Evolutionary conservation across 1,140 invertebrate species (phyloP).

Genomic region (Arctopsyche grandis): DNA sequence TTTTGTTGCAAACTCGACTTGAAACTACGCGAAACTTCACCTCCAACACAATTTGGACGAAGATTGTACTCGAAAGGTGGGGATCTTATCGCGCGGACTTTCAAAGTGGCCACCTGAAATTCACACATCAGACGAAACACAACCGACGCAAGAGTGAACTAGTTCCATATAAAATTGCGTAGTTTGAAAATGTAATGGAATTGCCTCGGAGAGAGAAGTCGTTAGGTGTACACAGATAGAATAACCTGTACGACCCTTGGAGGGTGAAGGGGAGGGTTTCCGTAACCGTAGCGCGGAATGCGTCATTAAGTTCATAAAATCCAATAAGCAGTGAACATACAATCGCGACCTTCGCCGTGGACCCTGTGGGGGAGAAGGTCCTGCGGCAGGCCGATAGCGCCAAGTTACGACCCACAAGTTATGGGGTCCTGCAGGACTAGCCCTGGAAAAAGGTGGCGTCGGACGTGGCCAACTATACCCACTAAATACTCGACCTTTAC

Average conservation of each 20-base stretch:
- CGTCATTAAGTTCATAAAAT: conserved; percentile 53
- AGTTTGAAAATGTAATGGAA: neutral
- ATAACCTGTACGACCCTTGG: neutral
- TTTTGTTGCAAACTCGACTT: conserved; percentile 52
- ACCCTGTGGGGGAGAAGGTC: conserved; percentile 8
- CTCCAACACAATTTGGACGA: conserved; percentile 48
- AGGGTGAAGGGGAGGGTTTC: neutral
- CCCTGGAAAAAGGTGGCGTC: conserved; percentile 13
- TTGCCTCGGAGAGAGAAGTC: neutral
- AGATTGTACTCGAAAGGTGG: conserved; percentile 47
- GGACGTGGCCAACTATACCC: conserved; percentile 26
- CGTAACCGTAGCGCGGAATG: conserved; percentile 38
- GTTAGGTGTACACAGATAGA: neutral
- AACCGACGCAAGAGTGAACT: neutral
- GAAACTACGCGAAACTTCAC: conserved; percentile 49
- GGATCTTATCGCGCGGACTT: conserved; percentile 29
- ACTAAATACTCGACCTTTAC: conserved; percentile 33
- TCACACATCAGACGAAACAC: neutral
- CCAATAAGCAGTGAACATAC: conserved; percentile 50
- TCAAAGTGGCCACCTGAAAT: conserved; percentile 22
- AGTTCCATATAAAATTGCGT: neutral
- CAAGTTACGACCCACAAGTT: conserved; percentile 46
- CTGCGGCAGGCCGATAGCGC: conserved; percentile 45
- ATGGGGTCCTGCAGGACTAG: neutral
- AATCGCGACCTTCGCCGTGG: conserved; percentile 22